Percentiles rank a stretch among this genome's conserved stretches.
These are phyloP conservation scores for Drosophila kanekoi DNA, from an alignment of 2,888 invertebrate species.

Conservation along the genomic window DNA sequence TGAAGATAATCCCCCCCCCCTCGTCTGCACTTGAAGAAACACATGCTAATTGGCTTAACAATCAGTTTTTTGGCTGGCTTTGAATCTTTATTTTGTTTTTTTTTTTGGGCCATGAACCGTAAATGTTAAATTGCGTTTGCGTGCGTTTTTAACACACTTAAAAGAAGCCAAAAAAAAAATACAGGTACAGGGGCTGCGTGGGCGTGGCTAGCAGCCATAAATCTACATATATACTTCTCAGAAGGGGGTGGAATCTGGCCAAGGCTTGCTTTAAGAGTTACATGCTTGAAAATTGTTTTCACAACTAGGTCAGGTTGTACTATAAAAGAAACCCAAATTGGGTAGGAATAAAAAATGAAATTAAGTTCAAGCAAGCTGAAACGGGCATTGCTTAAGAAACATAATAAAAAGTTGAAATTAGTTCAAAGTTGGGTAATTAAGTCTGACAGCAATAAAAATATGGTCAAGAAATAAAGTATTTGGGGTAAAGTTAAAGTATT, in stretches of 20 bases:
- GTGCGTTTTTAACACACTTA: constrained; percentile 47
- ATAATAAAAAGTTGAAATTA: neutral
- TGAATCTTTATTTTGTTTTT: constrained; percentile 34
- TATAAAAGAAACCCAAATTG: constrained; percentile 1
- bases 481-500: no score
- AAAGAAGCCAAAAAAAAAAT: constrained; percentile 15
- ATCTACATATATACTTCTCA: constrained; percentile 5
- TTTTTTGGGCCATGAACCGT: constrained; percentile 64
- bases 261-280: constrained; percentile 2
- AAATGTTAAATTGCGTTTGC: constrained; percentile 76
- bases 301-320: constrained; percentile 4
- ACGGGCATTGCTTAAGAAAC: neutral
- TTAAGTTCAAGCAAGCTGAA: constrained; percentile 17
- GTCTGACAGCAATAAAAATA: no score
- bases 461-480: no score
- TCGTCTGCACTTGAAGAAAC: constrained; percentile 16
- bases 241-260: constrained; percentile 16
- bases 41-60: constrained; percentile 76
- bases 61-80: constrained; percentile 53
- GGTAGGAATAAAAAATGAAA: neutral
- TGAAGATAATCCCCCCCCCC: constrained; percentile 19
- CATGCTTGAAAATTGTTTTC: neutral
- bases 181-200: constrained; percentile 1
- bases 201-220: constrained; percentile 43
- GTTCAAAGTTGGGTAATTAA: neutral